A percentile compares a stretch with the other conserved stretches of the same genome.
Conservation (phyloP, 2,888 invertebrate species). For the Himalopsyche japonica region DNA sequence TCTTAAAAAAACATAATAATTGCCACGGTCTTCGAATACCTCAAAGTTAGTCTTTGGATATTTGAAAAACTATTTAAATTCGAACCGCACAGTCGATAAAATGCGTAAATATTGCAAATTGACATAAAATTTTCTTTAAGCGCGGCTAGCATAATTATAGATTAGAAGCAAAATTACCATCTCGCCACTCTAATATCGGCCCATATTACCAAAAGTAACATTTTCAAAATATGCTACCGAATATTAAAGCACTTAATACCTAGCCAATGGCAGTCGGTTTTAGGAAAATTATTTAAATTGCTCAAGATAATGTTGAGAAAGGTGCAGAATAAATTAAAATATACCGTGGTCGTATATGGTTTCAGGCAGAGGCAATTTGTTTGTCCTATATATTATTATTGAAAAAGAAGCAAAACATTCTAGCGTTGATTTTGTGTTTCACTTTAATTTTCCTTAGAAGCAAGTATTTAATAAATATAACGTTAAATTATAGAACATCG, state of each 20-base stretch:
- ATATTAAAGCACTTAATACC: not conserved
- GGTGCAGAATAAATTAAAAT: not conserved
- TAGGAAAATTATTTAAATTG: not conserved
- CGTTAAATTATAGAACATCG: too few species aligned
- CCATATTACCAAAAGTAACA: not conserved
- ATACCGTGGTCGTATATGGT: not conserved
- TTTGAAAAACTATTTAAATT: too few species aligned
- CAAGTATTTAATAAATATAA: too few species aligned
- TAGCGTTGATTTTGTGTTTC: not conserved
- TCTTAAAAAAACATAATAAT: too few species aligned
- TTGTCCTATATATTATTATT: not conserved
- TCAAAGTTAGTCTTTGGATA: too few species aligned
- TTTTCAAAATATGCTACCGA: not conserved
- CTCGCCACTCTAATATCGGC: not conserved
- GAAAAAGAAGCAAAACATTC: not conserved
- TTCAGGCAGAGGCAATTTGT: not conserved
- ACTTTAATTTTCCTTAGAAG: too few species aligned
- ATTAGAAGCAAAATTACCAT: not conserved
- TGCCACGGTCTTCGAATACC: too few species aligned
- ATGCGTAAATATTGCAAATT: not conserved
- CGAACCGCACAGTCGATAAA: not conserved
- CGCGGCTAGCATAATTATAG: not conserved
- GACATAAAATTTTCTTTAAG: not conserved
- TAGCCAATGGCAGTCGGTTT: not conserved
- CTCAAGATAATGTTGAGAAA: not conserved